phyloP scores from a whole-genome alignment of 1,140 invertebrate genomes.

The Ceratosolen solmsi region DNA sequence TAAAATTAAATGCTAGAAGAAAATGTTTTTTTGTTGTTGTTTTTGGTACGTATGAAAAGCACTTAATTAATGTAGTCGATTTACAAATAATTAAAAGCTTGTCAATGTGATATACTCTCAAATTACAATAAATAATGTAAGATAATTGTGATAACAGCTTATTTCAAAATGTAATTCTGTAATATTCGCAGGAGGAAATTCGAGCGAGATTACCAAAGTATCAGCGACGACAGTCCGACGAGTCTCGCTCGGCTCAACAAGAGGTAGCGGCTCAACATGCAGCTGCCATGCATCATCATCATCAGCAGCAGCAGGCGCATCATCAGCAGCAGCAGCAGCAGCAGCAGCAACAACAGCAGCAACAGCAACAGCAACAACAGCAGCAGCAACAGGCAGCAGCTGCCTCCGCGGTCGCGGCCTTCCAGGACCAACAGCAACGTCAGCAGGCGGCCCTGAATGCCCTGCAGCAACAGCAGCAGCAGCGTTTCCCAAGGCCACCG shows the following conservation, averaged over 20 bases:
- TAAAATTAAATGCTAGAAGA: no score
- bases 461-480: constrained; percentile 60
- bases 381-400: constrained; percentile 62
- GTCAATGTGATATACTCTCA: neutral
- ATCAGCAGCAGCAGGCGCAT: constrained; percentile 3
- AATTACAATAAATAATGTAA: neutral
- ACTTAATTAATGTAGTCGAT: neutral
- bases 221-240: constrained; percentile 73
- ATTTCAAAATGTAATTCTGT: no score
- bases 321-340: constrained; percentile 59
- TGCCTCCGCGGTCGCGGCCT: constrained; percentile 65
- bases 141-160: no score
- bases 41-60: no score
- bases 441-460: constrained; percentile 68
- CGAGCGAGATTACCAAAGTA: constrained; percentile 85
- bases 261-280: constrained; percentile 76
- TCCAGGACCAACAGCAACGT: constrained; percentile 72
- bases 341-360: constrained; percentile 59
- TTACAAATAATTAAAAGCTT: no score
- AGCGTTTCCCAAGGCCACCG: constrained; percentile 66
- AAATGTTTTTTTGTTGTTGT: no score
- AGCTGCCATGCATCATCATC: constrained; percentile 59
- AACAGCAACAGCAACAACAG: constrained; percentile 64
- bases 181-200: constrained; percentile 83
- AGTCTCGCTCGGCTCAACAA: constrained; percentile 72